Base-by-base conservation (phyloP, 2,113 vertebrate species). In the Ailuropoda melanoleuca region DNA sequence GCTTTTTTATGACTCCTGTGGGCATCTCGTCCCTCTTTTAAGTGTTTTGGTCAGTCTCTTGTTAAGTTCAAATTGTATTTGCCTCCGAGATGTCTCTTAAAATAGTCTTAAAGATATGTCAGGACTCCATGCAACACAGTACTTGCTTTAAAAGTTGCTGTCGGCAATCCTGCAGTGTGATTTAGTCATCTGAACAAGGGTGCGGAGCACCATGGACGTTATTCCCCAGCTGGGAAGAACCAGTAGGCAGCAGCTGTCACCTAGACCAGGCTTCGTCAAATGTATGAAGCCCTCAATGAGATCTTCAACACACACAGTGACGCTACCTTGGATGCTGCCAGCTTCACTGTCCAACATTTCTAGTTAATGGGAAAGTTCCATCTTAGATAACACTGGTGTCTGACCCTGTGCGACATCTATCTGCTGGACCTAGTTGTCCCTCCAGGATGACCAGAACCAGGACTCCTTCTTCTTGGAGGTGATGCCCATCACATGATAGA, bases 401-500 rank as follows among this genome's bases (percentile, higher is more conserved):
- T 37, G 13, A 3, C 23, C 34, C 26, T 3, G 1, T 31, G 31
- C 18, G 19, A 31, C 37, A 31, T 46, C 56, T 39, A 26, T 56
- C 15, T 31, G 2, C 37, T 18, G 8, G 55, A 60, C 58, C 31
- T 13, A 17, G n/a, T 29, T 81, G 64, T 82, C 4, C 62, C 18
- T 77, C 46, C 24, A 39, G 64, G 55, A 31, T 48, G 26, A 68
- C 66, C 24, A 58, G 80, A 66, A 66, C 17, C 37, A 50, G 88
- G 50, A 13, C 43, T n/a, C 13, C 66, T 19, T 60, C 23, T 46
- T 74, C 43, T 70, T 39, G 6, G 8, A 37, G 70, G 29, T 12
- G n/a, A 92, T 7, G 3, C 23, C n/a, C 24, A 4, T 53, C 37
- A 23, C 31, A 14, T 6, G 13, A 0, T 1, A 21, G 46, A 75